These are phyloP conservation scores for Idaea biselata DNA, from an alignment of 2,888 invertebrate species.

Conservation along the genomic window DNA sequence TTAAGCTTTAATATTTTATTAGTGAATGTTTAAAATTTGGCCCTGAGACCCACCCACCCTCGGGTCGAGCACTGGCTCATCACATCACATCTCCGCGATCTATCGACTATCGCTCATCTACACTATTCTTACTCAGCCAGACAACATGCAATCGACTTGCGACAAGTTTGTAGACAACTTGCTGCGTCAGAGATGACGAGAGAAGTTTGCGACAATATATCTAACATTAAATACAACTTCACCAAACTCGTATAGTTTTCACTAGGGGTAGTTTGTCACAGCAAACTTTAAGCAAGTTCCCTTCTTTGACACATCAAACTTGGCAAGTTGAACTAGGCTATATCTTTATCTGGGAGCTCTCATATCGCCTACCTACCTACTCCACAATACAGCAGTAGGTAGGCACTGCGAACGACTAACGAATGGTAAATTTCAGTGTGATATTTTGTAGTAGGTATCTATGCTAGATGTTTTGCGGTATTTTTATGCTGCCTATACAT, in stretches of 20 bases:
- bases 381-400: constrained; percentile 11
- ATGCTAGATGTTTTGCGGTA: constrained; percentile 66
- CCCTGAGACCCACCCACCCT: constrained; percentile 7
- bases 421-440: constrained; percentile 65
- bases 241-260: too few species aligned
- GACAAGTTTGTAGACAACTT: background rate
- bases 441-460: constrained; percentile 67
- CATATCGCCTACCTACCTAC: constrained; percentile 4
- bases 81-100: background rate
- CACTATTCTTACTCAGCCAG: background rate
- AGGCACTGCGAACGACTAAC: constrained; percentile 36
- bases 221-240: too few species aligned
- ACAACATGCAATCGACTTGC: constrained; percentile 9
- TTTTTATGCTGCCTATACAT: constrained; percentile 62
- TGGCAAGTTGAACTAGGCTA: background rate
- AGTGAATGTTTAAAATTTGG: constrained; percentile 73
- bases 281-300: background rate
- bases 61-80: constrained; percentile 10
- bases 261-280: too few species aligned
- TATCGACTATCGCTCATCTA: constrained; percentile 18
- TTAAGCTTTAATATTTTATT: constrained; percentile 82
- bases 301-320: background rate
- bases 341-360: background rate
- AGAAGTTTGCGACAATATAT: too few species aligned
- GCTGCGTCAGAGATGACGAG: too few species aligned